Conservation (phyloP, 2,888 invertebrate genomes). For the Pristionchus mayeri region DNA sequence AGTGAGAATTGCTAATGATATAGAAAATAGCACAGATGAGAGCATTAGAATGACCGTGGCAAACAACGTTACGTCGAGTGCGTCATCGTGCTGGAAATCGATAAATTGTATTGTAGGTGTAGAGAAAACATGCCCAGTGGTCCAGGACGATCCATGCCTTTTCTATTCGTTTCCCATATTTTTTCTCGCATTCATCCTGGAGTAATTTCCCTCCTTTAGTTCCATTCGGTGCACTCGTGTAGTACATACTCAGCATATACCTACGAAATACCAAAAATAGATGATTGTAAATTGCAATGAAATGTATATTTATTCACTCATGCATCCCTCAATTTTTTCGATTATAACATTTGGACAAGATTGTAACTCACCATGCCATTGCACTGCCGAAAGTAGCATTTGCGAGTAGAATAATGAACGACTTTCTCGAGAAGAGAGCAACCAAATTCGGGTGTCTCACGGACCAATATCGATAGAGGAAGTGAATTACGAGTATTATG, state of each 20-base stretch:
- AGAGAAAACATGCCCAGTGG: neutral
- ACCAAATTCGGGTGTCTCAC: neutral
- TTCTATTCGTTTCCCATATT: neutral
- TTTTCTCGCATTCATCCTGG: neutral
- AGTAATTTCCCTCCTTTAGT: neutral
- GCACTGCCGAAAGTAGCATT: neutral
- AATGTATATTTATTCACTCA: too few relatives aligned
- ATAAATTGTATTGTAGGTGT: too few relatives aligned
- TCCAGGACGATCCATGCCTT: neutral
- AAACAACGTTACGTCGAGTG: neutral
- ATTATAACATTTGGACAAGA: too few relatives aligned
- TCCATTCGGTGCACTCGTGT: neutral
- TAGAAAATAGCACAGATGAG: neutral
- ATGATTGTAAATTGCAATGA: too few relatives aligned
- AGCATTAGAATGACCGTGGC: neutral
- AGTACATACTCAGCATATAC: neutral
- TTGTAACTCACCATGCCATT: neutral
- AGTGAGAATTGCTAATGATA: neutral
- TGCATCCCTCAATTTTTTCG: too few relatives aligned
- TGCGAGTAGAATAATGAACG: neutral
- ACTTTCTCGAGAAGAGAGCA: neutral
- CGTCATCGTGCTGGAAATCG: neutral
- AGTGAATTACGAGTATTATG: neutral
- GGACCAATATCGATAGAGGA: conserved; percentile 18
- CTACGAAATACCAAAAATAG: too few relatives aligned